Base-by-base conservation (phyloP, 1,140 invertebrate genomes). In the Lineus longissimus region DNA sequence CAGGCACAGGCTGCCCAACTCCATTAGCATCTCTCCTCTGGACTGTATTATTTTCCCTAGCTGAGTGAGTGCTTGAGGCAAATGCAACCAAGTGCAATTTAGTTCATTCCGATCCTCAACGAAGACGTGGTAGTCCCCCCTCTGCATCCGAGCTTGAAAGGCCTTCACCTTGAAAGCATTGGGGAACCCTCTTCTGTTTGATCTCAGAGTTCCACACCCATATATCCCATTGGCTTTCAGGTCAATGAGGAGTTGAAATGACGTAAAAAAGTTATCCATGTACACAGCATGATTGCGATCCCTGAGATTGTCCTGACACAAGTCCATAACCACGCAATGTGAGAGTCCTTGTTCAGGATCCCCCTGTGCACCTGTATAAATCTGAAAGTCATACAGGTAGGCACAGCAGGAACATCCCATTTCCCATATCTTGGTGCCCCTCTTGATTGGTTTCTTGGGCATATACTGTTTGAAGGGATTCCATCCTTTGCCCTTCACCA, bases 351-450 rank as follows among this genome's bases (percentile, higher is more conserved):
- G 11, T 19, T 43, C 30, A 25, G 36, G n/a, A 2, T 41, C 0
- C 23, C 27, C 36, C 11, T 11, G 11, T 40, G 64, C 65, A 13
- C 66, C 66, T 0, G 57, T 29, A 29, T 70, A 70, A 15, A 66
- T 47, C 1, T 69, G 22, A 51, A 62, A 63, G 31, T 64, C 51
- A 11, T 19, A 43, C 23, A 63, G 33, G 61, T 65, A 70, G 15
- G 60, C 69, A 25, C 33, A 69, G 7, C 31, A 23, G 1, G 65
- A 31, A 51, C 69, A 59, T 25, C 63, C 63, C 27, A 47, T 13
- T n/a, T 58, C 55, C 67, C 58, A 71, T 15, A 69, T 23, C 31
- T 74, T 74, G 1, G 72, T 40, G 7, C 73, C 70, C 67, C 73
- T 72, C 57, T 70, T 71, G 0, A 62, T 54, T 55, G 73, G 71